Evolutionary conservation across 2,888 invertebrate genomes (phyloP), one percentile per base, ranked within the genome.

Genomic region (Clitarchus hookeri): DNA sequence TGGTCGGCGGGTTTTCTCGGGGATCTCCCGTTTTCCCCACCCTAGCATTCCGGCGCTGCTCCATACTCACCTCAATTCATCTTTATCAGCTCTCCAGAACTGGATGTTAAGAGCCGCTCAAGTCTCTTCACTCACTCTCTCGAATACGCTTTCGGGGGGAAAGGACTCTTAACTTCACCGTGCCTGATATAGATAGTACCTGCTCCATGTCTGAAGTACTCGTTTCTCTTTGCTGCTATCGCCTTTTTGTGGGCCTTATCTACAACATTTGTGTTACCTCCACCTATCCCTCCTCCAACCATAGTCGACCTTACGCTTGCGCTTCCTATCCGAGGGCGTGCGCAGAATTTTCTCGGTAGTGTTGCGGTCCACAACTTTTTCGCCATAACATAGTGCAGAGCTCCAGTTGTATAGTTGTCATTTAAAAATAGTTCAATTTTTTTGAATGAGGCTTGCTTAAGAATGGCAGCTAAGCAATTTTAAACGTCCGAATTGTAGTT

Each of bases 221-320:
- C 98, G 92, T 97, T 96, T 91, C 98, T 97, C 92, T 92, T 98
- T 98, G 92, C 98, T 98, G 90, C 93, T 95, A 90, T 94, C 95
- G 77, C 78, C 85, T 89, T 94, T 94, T 89, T 92, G 92, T 87
- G 91, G 91, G 87, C 92, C 92, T 92, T 93, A 88, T 90, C 91
- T 88, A 90, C 91, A 87, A 91, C 91, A 88, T 90, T 93, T 90
- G 90, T 93, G 90, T 90, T 93, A 92, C 92, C 86, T 44, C 92
- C 93, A 84, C 93, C 92, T 90, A 93, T 94, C 89, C 94, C 95
- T 83, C 90, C 90, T 85, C 89, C 90, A 85, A 89, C 89, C 89
- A 87, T 95, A 94, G 89, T 94, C 94, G 86, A 93, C 95, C 94
- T 97, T 97, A 92, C 98, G 95, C 93, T 98, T 97, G 90, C 97